Percentiles rank a stretch among this genome's conserved stretches.
Conservation (phyloP, 2,797 vertebrate species). For the Avahi laniger region DNA sequence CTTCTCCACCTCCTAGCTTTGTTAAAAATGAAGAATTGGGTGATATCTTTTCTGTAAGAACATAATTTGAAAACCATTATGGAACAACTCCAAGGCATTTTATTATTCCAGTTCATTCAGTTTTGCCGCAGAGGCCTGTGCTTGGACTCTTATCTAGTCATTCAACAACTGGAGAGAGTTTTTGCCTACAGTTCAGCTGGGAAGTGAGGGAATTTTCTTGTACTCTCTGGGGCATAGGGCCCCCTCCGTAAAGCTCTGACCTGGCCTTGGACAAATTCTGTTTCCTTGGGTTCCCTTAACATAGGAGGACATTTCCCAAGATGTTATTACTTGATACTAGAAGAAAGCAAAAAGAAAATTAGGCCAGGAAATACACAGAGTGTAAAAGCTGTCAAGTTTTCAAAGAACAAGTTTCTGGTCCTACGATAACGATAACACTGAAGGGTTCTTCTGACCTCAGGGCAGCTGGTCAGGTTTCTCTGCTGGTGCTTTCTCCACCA, state of each 20-base stretch:
- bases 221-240: neutral
- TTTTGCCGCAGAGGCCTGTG: neutral
- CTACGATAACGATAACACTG: neutral
- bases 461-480: neutral
- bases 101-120: neutral
- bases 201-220: neutral
- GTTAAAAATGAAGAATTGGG: neutral
- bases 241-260: neutral
- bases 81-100: neutral
- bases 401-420: neutral
- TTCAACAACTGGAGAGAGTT: neutral
- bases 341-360: neutral
- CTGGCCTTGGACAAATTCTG: neutral
- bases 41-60: neutral
- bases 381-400: neutral
- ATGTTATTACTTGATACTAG: neutral
- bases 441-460: neutral
- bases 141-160: neutral
- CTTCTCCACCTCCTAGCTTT: no score
- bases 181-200: neutral
- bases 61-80: neutral
- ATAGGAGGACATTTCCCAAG: neutral
- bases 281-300: neutral
- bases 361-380: neutral
- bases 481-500: neutral